A percentile compares a stretch with the other conserved stretches of the same genome.
phyloP scores from a whole-genome alignment of 1,140 invertebrate genomes.

The Nasonia longicornis region DNA sequence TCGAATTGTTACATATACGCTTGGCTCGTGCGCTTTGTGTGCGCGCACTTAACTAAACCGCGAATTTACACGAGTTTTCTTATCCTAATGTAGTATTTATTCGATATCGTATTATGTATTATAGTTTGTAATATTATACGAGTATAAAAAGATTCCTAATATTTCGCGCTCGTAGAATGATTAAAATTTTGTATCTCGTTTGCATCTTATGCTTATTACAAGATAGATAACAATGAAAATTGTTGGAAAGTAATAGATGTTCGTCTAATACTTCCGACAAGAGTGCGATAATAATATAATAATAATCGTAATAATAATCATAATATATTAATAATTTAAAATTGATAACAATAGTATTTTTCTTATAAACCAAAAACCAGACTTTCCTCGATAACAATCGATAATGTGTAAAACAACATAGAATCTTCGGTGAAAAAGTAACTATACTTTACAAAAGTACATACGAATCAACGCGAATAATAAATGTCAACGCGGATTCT shows the following conservation, averaged over 20 bases:
- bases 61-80: conserved; percentile 42
- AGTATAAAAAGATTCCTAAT: conserved; percentile 45
- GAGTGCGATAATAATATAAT: conserved; percentile 16
- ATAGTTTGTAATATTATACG: conserved; percentile 43
- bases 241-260: conserved; percentile 24
- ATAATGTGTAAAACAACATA: conserved; percentile 46
- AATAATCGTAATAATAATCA: conserved; percentile 20
- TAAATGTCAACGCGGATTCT: conserved; percentile 32
- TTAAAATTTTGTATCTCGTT: conserved; percentile 46
- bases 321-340: conserved; percentile 44
- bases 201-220: conserved; percentile 46
- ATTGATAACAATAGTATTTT: conserved; percentile 43
- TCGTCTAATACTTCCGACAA: conserved; percentile 20
- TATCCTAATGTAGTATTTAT: conserved; percentile 43
- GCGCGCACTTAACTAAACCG: conserved; percentile 40
- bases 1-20: conserved; percentile 25
- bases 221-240: conserved; percentile 45
- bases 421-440: conserved; percentile 40
- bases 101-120: conserved; percentile 39
- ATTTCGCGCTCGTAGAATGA: conserved; percentile 38
- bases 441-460: conserved; percentile 31
- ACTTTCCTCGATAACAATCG: conserved; percentile 42
- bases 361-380: conserved; percentile 45
- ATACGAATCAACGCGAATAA: conserved; percentile 6
- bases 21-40: conserved; percentile 12